Conservation (phyloP, 2,797 vertebrate species). For the Pempheris klunzingeri region DNA sequence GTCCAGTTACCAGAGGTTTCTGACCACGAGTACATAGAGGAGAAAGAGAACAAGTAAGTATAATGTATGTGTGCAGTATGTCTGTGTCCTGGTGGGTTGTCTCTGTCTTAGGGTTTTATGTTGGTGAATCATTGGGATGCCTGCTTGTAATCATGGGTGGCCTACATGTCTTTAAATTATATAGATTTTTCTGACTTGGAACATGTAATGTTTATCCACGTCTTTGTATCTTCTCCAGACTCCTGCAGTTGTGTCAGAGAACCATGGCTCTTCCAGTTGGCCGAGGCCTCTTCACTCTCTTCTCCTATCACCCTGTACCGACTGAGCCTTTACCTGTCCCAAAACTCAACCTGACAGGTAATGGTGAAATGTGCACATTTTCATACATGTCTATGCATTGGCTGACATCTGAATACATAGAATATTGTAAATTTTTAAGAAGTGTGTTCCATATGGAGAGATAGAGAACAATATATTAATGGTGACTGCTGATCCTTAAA, state of each 20-base stretch:
- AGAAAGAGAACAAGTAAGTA: slow-evolving; percentile 96
- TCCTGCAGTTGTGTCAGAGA: slow-evolving; percentile 94
- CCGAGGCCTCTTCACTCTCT: slow-evolving; percentile 96
- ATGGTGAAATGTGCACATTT: background rate
- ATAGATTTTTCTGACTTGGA: background rate
- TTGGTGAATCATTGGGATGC: background rate
- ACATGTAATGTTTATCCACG: background rate
- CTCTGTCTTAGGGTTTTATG: background rate
- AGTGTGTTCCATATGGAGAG: background rate
- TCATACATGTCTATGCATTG: background rate
- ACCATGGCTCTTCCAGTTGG: slow-evolving; percentile 98
- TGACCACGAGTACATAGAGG: slow-evolving; percentile 98
- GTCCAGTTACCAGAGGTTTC: slow-evolving; percentile 96
- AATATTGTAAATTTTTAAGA: background rate
- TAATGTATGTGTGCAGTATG: background rate
- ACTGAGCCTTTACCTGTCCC: slow-evolving; percentile 96
- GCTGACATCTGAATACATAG: background rate
- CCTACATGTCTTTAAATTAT: background rate
- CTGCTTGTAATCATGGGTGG: background rate
- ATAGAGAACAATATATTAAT: too few relatives aligned
- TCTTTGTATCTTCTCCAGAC: slow-evolving; percentile 64
- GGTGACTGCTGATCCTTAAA: too few relatives aligned
- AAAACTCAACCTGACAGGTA: slow-evolving; percentile 97
- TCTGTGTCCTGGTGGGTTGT: background rate
- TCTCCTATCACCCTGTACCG: slow-evolving; percentile 96